These are phyloP conservation scores for Tipula lateralis DNA, from an alignment of 2,888 invertebrate species.

Conservation along the genomic window DNA sequence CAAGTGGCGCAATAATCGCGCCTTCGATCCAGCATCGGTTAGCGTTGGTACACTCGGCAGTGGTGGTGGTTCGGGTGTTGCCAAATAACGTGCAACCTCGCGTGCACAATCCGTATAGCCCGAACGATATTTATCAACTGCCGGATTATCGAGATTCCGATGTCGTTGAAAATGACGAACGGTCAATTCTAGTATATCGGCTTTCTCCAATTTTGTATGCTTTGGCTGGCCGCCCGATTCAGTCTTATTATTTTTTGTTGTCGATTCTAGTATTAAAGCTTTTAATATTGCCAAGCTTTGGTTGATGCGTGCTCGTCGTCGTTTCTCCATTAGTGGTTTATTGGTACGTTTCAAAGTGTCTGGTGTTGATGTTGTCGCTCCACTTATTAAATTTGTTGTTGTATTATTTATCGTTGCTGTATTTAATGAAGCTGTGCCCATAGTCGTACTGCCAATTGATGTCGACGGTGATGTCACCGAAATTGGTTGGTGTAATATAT, in stretches of 20 bases:
- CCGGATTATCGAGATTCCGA: slow-evolving; percentile 60
- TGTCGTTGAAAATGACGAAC: slow-evolving; percentile 75
- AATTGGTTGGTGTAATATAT: slow-evolving; percentile 2
- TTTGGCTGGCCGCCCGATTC: slow-evolving; percentile 55
- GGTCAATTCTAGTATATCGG: slow-evolving; percentile 75
- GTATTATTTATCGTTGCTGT: slow-evolving; percentile 35
- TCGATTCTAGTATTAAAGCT: slow-evolving; percentile 65
- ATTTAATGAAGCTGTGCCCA: background rate
- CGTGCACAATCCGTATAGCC: slow-evolving; percentile 62
- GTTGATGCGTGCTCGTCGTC: slow-evolving; percentile 67
- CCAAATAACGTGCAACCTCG: slow-evolving; percentile 52
- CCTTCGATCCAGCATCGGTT: slow-evolving; percentile 55
- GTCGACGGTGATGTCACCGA: background rate
- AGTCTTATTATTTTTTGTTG: slow-evolving; percentile 51
- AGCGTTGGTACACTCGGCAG: slow-evolving; percentile 49
- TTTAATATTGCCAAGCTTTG: slow-evolving; percentile 68
- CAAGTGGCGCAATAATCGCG: slow-evolving; percentile 55
- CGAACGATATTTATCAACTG: slow-evolving; percentile 50
- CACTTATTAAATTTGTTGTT: slow-evolving; percentile 33
- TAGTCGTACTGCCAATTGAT: background rate
- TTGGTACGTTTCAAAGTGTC: slow-evolving; percentile 56
- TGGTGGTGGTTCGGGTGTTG: slow-evolving; percentile 48
- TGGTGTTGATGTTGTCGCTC: slow-evolving; percentile 30
- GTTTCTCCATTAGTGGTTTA: slow-evolving; percentile 74
- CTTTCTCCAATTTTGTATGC: slow-evolving; percentile 77